These are phyloP conservation scores for Acipenser transmontanus DNA, from an alignment of 2,797 vertebrate genomes.

Conservation along the genomic window DNA sequence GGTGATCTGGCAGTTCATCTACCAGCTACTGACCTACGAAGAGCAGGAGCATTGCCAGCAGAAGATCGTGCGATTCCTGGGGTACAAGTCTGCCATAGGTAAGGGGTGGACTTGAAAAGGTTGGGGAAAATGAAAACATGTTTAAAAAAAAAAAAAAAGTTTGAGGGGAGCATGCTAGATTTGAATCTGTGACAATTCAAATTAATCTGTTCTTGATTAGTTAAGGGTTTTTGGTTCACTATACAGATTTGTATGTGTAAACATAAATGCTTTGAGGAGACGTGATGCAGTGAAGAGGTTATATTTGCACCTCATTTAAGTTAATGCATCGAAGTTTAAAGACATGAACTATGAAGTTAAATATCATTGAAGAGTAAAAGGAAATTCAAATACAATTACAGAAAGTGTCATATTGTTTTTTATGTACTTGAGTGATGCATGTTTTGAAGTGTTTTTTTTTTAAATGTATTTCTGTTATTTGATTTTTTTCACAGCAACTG, in stretches of 20 bases:
- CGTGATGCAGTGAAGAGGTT: no score
- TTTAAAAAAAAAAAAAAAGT: no score
- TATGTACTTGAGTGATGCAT: not conserved
- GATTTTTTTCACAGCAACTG: slow-evolving; percentile 41
- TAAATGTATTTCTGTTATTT: slow-evolving; percentile 18
- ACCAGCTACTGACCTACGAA: slow-evolving; percentile 93
- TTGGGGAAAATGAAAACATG: not conserved
- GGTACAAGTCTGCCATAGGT: slow-evolving; percentile 74
- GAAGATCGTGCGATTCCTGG: slow-evolving; percentile 91
- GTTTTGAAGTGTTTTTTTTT: slow-evolving; percentile 1
- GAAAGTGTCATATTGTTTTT: slow-evolving; percentile 2
- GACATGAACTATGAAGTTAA: not conserved
- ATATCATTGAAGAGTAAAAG: not conserved
- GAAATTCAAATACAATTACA: not conserved
- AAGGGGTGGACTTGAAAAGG: slow-evolving; percentile 8
- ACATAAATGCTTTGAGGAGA: not conserved
- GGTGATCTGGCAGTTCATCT: slow-evolving; percentile 95
- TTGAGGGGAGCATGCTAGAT: slow-evolving; percentile 35
- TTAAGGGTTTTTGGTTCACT: not conserved
- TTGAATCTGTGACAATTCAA: not conserved
- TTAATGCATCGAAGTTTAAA: no score
- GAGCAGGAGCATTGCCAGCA: slow-evolving; percentile 91
- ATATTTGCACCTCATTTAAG: no score
- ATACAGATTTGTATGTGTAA: not conserved
- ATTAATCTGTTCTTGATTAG: slow-evolving; percentile 10